A percentile compares a stretch with the other conserved stretches of the same genome.
These are phyloP conservation scores for Dallia pectoralis DNA, from an alignment of 2,797 vertebrate genomes.

Conservation along the genomic window DNA sequence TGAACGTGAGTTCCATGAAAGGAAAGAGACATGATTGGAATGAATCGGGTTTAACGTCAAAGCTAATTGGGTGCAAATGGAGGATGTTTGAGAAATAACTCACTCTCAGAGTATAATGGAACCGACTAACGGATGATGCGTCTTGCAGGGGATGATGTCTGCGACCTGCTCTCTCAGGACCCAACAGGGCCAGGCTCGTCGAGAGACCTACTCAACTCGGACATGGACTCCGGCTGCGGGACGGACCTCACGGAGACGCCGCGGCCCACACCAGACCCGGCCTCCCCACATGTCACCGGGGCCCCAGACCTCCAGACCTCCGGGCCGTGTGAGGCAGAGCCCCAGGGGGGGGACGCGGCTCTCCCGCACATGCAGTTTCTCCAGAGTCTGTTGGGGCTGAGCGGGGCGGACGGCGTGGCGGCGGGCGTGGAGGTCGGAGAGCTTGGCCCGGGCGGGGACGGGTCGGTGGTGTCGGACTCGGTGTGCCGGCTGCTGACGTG, in stretches of 20 bases:
- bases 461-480: slow-evolving; percentile 70
- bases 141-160: slow-evolving; percentile 41
- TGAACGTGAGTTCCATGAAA: background rate
- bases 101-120: background rate
- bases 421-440: slow-evolving; percentile 56
- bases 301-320: slow-evolving; percentile 2
- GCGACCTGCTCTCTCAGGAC: slow-evolving; percentile 55
- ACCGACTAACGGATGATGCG: background rate
- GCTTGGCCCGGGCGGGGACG: slow-evolving; percentile 55
- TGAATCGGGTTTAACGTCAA: slow-evolving; percentile 11
- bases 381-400: slow-evolving; percentile 77
- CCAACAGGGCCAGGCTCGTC: slow-evolving; percentile 38
- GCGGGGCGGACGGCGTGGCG: slow-evolving; percentile 50
- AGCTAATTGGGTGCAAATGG: slow-evolving; percentile 7
- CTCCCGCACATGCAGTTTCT: slow-evolving; percentile 78
- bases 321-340: background rate
- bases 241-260: slow-evolving; percentile 44
- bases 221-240: slow-evolving; percentile 74
- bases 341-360: slow-evolving; percentile 38
- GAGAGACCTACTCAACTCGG: slow-evolving; percentile 45
- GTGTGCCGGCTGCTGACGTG: slow-evolving; percentile 78
- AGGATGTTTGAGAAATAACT: background rate
- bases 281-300: background rate
- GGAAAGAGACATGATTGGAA: background rate
- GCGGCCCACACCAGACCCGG: background rate